Evolutionary conservation across 2,797 vertebrate species (phyloP).

Genomic region (Danio aesculapii): DNA sequence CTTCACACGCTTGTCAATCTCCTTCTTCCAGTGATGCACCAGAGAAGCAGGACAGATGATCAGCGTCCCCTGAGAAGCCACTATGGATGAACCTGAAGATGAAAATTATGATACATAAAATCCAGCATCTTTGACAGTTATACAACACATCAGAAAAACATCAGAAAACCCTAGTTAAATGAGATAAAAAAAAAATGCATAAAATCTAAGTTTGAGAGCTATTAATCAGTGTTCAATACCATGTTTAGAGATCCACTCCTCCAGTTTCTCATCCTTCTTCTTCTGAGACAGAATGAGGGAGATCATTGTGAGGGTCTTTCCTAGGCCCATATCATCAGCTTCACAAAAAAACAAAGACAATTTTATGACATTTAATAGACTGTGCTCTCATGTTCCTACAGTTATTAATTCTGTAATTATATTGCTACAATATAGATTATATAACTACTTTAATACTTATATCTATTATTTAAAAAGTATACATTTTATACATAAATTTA

Average conservation of each 20-base stretch:
- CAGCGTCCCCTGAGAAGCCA: constrained; percentile 83
- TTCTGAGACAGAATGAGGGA: constrained; percentile 88
- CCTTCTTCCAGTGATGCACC: constrained; percentile 95
- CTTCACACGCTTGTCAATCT: constrained; percentile 85
- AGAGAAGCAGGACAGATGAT: constrained; percentile 95
- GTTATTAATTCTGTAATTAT: not conserved
- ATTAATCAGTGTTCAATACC: constrained; percentile 66
- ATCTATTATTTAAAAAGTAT: too few species aligned
- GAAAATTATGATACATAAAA: not conserved
- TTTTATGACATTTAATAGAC: not conserved
- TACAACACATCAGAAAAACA: not conserved
- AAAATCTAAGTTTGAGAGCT: not conserved
- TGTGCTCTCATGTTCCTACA: not conserved
- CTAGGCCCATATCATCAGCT: constrained; percentile 99
- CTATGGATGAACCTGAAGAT: constrained; percentile 76
- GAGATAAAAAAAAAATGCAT: not conserved
- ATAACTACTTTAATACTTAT: not conserved
- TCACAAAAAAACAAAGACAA: constrained; percentile 18
- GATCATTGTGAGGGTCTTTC: constrained; percentile 96
- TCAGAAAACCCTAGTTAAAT: not conserved
- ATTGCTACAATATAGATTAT: not conserved
- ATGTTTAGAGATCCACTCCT: constrained; percentile 85
- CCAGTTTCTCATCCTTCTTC: constrained; percentile 68
- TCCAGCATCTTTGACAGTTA: not conserved
- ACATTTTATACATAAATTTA: too few species aligned